These are phyloP conservation scores for Mantis religiosa DNA, from an alignment of 2,888 invertebrate species.

Conservation along the genomic window DNA sequence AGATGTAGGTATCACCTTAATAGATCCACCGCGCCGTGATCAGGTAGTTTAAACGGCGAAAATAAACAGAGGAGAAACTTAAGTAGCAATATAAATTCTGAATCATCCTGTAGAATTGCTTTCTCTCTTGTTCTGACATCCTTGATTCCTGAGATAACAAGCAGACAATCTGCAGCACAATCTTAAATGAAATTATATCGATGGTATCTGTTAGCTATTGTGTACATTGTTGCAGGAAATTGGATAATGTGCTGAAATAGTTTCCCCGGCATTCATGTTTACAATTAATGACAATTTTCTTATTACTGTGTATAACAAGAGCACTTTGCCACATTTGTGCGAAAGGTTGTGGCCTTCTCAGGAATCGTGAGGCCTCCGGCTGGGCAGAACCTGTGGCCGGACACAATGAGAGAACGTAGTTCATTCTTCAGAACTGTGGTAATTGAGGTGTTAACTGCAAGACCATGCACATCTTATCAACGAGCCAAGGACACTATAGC, in stretches of 20 bases:
- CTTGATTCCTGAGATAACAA: too few relatives aligned
- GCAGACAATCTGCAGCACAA: too few relatives aligned
- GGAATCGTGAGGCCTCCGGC: background rate
- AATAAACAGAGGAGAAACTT: too few relatives aligned
- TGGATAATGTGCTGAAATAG: background rate
- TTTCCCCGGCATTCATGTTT: background rate
- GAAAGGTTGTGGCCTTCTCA: background rate
- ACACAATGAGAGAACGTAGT: background rate
- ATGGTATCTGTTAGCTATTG: background rate
- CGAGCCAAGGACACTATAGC: too few relatives aligned
- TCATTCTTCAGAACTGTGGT: background rate
- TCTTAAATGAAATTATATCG: too few relatives aligned
- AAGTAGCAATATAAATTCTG: too few relatives aligned
- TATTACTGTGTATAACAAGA: background rate
- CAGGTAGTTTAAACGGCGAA: too few relatives aligned
- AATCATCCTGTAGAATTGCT: too few relatives aligned
- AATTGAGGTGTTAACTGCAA: background rate
- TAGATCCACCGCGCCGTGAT: too few relatives aligned
- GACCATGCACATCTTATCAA: too few relatives aligned
- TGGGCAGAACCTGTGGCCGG: background rate
- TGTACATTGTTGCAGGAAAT: background rate
- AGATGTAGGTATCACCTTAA: too few relatives aligned
- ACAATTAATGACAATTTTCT: background rate
- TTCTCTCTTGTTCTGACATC: too few relatives aligned
- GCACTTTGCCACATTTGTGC: background rate